Evolutionary conservation across 2,113 vertebrate species (phyloP), one percentile per base, ranked within the genome.

Genomic region (Pardalotus punctatus): DNA sequence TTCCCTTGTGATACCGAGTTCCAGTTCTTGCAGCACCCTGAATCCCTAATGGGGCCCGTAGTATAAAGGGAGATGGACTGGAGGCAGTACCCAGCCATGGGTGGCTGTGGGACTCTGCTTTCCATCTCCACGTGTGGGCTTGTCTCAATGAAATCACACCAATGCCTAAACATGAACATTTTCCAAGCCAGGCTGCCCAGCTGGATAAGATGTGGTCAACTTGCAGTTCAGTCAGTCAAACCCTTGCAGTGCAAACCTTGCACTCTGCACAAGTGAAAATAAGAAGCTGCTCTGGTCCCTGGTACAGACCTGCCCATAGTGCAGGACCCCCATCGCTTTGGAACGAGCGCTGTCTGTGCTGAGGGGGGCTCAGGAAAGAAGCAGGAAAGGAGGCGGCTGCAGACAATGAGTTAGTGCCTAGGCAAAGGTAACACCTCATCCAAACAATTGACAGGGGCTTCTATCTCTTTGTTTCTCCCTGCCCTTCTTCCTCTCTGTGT

Each of bases 361-460:
- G 65, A 67, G 94, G 80, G 89, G 88, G 83, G 48, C 77, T 94
- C 93, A 88, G 94, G 91, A 92, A 95, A 95, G 91, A 15, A 62
- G 80, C 91, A 94, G 93, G 91, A 94, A 91, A 92, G 88, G 90
- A 94, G 88, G 66, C 0, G 1, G 86, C 91, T 76, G 69, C 83
- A 94, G 88, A 86, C 91, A 94, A 92, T 86, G 77, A 71, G 80
- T 62, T 88, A 78, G 72, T 92, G 96, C 86, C 78, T 81, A 66
- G 80, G 93, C 91, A 91, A 88, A 95, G 83, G 94, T 84, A 91
- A 47, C 76, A 4, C 56, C 94, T 78, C 86, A 78, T 47, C 60
- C 76, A 66, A 78, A 83, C 65, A 89, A 38, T 24, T 96, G 94
- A 77, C 91, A 94, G 80, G 48, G 40, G 7, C 74, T 94, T 78